Percentiles rank a stretch among this genome's conserved stretches.
phyloP scores from a whole-genome alignment of 2,113 vertebrate species.

The Numida meleagris region DNA sequence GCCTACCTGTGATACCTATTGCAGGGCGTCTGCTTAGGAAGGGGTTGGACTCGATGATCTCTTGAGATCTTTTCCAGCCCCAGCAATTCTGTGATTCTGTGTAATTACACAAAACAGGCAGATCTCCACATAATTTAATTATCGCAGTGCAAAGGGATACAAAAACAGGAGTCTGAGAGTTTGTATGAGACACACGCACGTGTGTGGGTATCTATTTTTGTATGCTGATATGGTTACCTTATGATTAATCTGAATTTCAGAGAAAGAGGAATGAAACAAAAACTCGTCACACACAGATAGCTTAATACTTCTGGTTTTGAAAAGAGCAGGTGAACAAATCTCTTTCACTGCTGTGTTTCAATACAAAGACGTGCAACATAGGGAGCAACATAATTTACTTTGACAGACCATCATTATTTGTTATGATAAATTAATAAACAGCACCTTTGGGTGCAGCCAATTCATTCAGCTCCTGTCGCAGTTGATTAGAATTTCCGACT shows the following conservation, averaged over 20 bases:
- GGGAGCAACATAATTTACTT: slow-evolving; percentile 66
- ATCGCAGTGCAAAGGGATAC: not conserved
- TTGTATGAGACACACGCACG: not conserved
- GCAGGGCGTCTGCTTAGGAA: too few relatives aligned
- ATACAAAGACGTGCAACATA: slow-evolving; percentile 28
- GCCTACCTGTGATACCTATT: too few relatives aligned
- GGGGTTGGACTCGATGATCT: too few relatives aligned
- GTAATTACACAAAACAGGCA: not conserved
- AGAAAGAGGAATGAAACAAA: not conserved
- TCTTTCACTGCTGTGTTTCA: slow-evolving; percentile 10
- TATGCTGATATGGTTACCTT: not conserved
- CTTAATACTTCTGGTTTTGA: not conserved
- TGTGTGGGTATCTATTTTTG: not conserved
- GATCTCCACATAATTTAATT: not conserved
- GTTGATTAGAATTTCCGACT: slow-evolving; percentile 69
- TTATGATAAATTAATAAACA: slow-evolving; percentile 77
- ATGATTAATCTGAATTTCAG: not conserved
- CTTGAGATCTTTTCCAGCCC: too few relatives aligned
- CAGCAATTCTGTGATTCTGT: too few relatives aligned
- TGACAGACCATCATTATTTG: slow-evolving; percentile 72
- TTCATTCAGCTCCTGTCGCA: slow-evolving; percentile 61
- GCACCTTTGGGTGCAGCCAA: slow-evolving; percentile 72
- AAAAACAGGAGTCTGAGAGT: not conserved
- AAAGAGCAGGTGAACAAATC: not conserved
- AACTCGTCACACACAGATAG: not conserved